A percentile compares a stretch with the other conserved stretches of the same genome.
These are phyloP conservation scores for Limnephilus rhombicus DNA, from an alignment of 2,888 invertebrate genomes.

Conservation along the genomic window DNA sequence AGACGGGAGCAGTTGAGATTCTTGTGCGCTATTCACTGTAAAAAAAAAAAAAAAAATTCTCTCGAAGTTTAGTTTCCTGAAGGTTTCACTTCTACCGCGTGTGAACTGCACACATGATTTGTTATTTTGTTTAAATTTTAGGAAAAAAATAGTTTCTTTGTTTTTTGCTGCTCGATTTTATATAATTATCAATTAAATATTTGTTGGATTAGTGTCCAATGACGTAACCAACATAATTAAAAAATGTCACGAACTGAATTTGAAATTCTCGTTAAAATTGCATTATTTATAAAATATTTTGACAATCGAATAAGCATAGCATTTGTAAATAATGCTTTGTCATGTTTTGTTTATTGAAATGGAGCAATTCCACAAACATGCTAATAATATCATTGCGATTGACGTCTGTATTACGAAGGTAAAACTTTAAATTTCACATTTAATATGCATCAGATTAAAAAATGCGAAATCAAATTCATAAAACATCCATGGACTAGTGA, in stretches of 20 bases:
- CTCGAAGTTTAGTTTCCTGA: no score
- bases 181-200: background rate
- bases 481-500: background rate
- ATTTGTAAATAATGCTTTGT: background rate
- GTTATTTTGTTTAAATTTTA: no score
- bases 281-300: background rate
- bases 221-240: background rate
- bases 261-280: background rate
- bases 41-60: no score
- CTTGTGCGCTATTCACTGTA: no score
- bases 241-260: background rate
- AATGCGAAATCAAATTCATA: background rate
- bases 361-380: background rate
- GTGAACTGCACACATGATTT: no score
- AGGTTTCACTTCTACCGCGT: no score
- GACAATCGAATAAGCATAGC: background rate
- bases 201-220: background rate
- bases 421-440: background rate
- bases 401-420: background rate
- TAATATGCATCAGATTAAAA: background rate
- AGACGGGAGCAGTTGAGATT: no score
- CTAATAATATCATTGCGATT: background rate
- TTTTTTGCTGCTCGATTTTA: no score
- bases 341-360: background rate
- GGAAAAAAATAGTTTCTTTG: no score